Base-by-base conservation (phyloP, 2,113 vertebrate genomes). In the Coryphaenoides rupestris region DNA sequence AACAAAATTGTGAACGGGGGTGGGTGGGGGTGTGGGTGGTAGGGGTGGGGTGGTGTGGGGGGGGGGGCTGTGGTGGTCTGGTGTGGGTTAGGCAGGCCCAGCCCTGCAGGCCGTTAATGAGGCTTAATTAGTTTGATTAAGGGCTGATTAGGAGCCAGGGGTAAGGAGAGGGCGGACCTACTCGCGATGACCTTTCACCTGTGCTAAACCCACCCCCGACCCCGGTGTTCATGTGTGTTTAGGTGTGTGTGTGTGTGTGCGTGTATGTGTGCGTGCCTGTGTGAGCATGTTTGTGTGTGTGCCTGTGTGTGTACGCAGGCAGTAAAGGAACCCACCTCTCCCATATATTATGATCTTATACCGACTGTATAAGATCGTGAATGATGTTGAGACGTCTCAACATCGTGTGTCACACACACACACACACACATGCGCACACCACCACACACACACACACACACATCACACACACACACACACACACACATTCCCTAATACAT, bases 91-190 rank as follows among this genome's bases (percentile, higher is more conserved):
- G 10, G 28, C 28, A 33, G 28, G 28, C 28, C 28, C 28, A 4
- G 6, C 26, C 26, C 26, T 5, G 6, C 28, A 33, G 2, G 28
- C 28, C 28, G 72, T 84, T 76, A 84, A 88, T 90, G 75, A 79
- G 82, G 66, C 60, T 82, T 86, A 88, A 89, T 91, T 87, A 83
- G 76, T 78, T 85, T 88, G 84, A 91, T 89, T 89, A 85, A 89
- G 88, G 73, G 55, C 77, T 76, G 86, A 88, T 88, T 87, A 86
- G 72, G 72, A 78, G 55, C 14, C 19, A 50, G 56, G 64, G 45
- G 63, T 53, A 70, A 82, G 71, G 52, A 69, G 71, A 77, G 68
- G 75, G 61, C 33, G 3, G 66, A 22, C 79, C 66, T 55, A 78
- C 68, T 78, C 75, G 73, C 66, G 66, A 70, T 74, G 85, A 84